phyloP scores from a whole-genome alignment of 2,888 invertebrate genomes.

The Suillia variegata region DNA sequence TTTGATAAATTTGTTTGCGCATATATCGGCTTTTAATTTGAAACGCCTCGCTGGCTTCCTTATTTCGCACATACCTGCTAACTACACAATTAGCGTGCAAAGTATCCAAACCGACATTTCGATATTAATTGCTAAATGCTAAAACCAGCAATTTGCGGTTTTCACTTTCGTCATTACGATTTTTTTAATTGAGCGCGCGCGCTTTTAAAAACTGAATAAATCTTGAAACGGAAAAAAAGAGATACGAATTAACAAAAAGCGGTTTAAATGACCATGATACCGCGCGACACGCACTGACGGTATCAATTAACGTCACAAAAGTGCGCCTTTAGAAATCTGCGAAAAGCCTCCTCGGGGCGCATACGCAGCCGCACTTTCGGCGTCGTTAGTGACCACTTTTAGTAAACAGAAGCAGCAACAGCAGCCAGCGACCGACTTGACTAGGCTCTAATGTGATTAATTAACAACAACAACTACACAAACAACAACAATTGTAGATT shows the following conservation, averaged over 20 bases:
- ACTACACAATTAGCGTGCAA: no score
- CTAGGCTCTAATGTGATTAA: not conserved
- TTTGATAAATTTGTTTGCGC: no score
- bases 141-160: not conserved
- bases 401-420: not conserved
- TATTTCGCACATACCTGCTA: no score
- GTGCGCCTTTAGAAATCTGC: not conserved
- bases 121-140: not conserved
- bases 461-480: not conserved
- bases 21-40: no score
- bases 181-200: not conserved
- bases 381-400: not conserved
- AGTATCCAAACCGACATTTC: no score
- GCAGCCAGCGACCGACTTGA: no score
- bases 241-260: no score
- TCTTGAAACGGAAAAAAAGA: no score
- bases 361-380: not conserved
- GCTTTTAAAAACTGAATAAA: no score
- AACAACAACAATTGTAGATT: not conserved
- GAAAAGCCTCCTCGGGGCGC: no score
- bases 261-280: not conserved
- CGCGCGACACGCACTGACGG: not conserved
- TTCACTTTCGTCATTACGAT: not conserved
- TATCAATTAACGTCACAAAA: slow-evolving; percentile 1
- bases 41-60: no score